These are phyloP conservation scores for Apogon talboti DNA, from an alignment of 2,797 vertebrate genomes.

Conservation along the genomic window DNA sequence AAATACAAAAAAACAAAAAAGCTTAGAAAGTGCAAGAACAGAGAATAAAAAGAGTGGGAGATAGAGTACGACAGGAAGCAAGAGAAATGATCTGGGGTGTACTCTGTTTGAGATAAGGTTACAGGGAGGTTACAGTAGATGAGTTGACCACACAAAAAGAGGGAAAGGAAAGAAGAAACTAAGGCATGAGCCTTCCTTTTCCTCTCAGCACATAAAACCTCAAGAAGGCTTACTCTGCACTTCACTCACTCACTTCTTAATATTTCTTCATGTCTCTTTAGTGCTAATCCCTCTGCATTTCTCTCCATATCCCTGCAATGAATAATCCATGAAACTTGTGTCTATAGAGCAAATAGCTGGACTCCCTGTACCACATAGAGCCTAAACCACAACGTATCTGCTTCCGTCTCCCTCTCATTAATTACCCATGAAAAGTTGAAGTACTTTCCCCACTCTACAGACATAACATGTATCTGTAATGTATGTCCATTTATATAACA, in stretches of 20 bases:
- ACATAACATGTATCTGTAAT: background rate
- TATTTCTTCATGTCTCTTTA: slow-evolving; percentile 18
- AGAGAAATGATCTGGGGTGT: slow-evolving; percentile 44
- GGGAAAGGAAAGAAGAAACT: slow-evolving; percentile 2
- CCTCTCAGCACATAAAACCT: slow-evolving; percentile 44
- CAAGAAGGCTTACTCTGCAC: slow-evolving; percentile 55
- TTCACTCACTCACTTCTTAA: slow-evolving; percentile 21
- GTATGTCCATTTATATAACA: background rate
- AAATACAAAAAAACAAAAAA: slow-evolving; percentile 12
- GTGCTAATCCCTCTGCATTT: slow-evolving; percentile 25
- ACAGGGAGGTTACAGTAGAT: slow-evolving; percentile 33
- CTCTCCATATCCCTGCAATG: slow-evolving; percentile 40
- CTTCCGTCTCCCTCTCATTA: slow-evolving; percentile 47
- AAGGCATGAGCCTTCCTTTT: slow-evolving; percentile 14
- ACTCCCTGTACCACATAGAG: slow-evolving; percentile 31
- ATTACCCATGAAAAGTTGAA: slow-evolving; percentile 64
- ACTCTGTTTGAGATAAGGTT: slow-evolving; percentile 45
- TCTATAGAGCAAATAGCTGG: slow-evolving; percentile 47
- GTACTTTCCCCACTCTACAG: slow-evolving; percentile 33
- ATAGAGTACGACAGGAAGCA: slow-evolving; percentile 40
- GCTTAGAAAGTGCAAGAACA: background rate
- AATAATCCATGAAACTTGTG: slow-evolving; percentile 62
- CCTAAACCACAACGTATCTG: slow-evolving; percentile 34
- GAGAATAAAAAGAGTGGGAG: background rate
- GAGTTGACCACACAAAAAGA: background rate